phyloP scores from a whole-genome alignment of 2,888 invertebrate species.

The Aradus depressus region DNA sequence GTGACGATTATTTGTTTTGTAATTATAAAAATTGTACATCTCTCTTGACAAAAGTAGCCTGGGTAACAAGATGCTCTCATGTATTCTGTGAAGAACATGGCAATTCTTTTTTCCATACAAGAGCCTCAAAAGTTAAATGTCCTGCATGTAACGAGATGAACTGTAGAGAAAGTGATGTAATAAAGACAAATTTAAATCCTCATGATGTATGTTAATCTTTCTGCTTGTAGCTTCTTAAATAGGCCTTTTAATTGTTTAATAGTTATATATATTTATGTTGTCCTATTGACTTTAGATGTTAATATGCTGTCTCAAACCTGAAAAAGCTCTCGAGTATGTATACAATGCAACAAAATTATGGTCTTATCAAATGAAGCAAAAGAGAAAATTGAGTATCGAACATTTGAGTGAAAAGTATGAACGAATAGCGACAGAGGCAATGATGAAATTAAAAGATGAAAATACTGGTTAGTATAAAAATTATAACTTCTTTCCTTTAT shows the following conservation, averaged over 20 bases:
- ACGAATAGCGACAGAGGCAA: constrained; percentile 10
- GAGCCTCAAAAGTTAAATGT: constrained; percentile 17
- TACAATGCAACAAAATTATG: constrained; percentile 18
- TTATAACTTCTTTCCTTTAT: background rate
- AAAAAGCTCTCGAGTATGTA: constrained; percentile 21
- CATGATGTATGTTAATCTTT: constrained; percentile 20
- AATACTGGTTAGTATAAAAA: constrained; percentile 18
- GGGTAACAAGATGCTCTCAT: constrained; percentile 27
- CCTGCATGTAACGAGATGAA: constrained; percentile 23
- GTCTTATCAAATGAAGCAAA: constrained; percentile 24
- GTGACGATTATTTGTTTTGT: constrained; percentile 21
- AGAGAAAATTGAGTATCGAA: constrained; percentile 13
- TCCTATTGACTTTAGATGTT: constrained; percentile 15
- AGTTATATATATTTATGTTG: background rate
- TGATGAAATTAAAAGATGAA: constrained; percentile 16
- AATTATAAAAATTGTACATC: constrained; percentile 21
- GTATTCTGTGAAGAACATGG: constrained; percentile 25
- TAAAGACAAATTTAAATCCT: constrained; percentile 24
- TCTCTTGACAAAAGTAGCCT: constrained; percentile 18
- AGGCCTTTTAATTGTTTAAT: background rate
- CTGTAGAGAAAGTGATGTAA: constrained; percentile 16
- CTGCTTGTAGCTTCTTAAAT: background rate
- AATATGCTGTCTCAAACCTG: constrained; percentile 17
- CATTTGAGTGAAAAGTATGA: constrained; percentile 20
- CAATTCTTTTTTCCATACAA: constrained; percentile 14